Evolutionary conservation across 2,113 vertebrate species (phyloP).

Genomic region (Mesocricetus auratus): DNA sequence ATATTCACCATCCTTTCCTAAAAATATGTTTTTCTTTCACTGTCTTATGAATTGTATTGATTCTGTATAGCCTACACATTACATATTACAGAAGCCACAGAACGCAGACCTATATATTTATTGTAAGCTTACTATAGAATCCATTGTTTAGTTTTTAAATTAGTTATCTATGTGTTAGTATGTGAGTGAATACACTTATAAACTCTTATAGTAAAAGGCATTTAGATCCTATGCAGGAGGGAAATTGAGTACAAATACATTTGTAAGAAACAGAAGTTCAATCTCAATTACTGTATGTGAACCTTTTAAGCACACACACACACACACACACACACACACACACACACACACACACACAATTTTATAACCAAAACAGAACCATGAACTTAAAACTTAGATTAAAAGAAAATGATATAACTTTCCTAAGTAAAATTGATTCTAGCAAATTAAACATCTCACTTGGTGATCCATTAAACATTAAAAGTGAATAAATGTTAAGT

Average conservation of each 20-base stretch:
- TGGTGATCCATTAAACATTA: background rate
- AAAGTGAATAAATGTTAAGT: background rate
- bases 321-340: no score
- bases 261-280: background rate
- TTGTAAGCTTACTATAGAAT: accelerated
- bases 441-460: background rate
- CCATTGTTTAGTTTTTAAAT: background rate
- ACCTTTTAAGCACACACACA: background rate
- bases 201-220: background rate
- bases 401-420: background rate
- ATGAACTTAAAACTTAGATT: background rate
- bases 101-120: background rate
- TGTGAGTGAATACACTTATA: background rate
- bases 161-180: background rate
- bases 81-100: background rate
- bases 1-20: background rate
- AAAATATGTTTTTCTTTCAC: background rate
- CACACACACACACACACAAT: no score
- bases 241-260: background rate
- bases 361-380: background rate
- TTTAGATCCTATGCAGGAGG: background rate
- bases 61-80: background rate
- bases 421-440: background rate
- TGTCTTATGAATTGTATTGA: background rate
- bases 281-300: background rate